A percentile compares a stretch with the other conserved stretches of the same genome.
Evolutionary conservation across 2,888 invertebrate genomes (phyloP).

Genomic region (Sphecodes monilicornis): DNA sequence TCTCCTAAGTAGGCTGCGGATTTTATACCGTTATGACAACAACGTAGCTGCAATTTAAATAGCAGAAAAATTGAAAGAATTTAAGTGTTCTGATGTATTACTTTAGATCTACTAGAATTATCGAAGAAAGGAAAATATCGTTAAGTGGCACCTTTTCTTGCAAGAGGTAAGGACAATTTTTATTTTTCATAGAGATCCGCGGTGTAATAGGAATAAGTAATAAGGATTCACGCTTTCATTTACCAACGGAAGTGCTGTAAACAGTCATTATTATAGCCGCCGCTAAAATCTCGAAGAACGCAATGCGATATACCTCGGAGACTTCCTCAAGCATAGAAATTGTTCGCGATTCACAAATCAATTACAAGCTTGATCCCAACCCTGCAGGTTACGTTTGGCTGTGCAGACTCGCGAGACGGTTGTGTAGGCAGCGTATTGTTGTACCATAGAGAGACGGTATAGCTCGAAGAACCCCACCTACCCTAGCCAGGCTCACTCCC

Average conservation of each 20-base stretch:
- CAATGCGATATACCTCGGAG: constrained; percentile 14
- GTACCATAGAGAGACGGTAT: constrained; percentile 52
- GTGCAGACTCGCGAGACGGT: constrained; percentile 43
- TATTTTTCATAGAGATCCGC: background rate
- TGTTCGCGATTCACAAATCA: constrained; percentile 55
- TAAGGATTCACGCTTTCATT: background rate
- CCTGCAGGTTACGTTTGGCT: constrained; percentile 40
- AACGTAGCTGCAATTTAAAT: too few relatives aligned
- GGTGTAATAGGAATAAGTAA: background rate
- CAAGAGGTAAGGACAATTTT: background rate
- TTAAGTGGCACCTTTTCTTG: background rate
- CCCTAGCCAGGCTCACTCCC: constrained; percentile 39
- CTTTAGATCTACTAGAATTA: too few relatives aligned
- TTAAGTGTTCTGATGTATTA: background rate
- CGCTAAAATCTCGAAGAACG: background rate
- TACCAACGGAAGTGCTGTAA: too few relatives aligned
- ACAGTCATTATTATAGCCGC: background rate
- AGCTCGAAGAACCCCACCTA: constrained; percentile 43
- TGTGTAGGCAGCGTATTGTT: constrained; percentile 55
- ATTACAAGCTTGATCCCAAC: constrained; percentile 47
- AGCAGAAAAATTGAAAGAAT: background rate
- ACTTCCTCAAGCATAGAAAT: constrained; percentile 12
- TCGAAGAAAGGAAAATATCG: too few relatives aligned
- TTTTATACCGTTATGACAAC: too few relatives aligned
- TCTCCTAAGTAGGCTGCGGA: background rate